A percentile compares a stretch with the other conserved stretches of the same genome.
Conservation (phyloP, 2,888 invertebrate species). For the Caenorhabditis japonica region DNA sequence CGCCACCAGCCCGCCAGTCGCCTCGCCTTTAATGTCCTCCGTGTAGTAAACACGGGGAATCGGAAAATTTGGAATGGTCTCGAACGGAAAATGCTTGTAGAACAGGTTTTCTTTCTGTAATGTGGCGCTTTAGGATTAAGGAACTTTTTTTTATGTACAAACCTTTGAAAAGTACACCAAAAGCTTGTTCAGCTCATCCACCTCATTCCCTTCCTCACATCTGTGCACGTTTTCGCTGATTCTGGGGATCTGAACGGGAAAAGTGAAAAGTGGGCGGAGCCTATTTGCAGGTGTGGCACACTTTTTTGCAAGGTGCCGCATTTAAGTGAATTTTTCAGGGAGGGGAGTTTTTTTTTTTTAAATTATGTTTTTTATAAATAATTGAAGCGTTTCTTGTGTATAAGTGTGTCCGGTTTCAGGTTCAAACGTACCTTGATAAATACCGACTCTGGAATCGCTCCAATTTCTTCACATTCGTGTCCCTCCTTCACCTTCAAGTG, state of each 20-base stretch:
- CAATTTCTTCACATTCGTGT: neutral
- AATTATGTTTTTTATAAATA: no score
- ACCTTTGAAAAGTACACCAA: constrained; percentile 23
- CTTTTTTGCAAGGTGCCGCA: no score
- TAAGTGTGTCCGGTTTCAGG: no score
- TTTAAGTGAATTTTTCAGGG: no score
- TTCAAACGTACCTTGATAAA: constrained; percentile 41
- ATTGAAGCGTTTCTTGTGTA: no score
- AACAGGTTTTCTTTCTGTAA: constrained; percentile 41
- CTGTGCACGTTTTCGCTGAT: constrained; percentile 28
- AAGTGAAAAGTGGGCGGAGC: neutral
- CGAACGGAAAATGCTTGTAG: constrained; percentile 24
- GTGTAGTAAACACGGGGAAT: constrained; percentile 25
- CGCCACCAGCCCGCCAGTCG: constrained; percentile 39
- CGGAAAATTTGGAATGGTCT: constrained; percentile 31
- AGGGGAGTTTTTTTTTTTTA: neutral
- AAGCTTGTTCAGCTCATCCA: neutral
- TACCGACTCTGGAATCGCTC: constrained; percentile 10
- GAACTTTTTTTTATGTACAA: neutral
- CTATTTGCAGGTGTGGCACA: neutral
- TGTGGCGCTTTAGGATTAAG: neutral
- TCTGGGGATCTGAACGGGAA: constrained; percentile 18
- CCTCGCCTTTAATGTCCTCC: constrained; percentile 25
- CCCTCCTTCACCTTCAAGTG: constrained; percentile 5
- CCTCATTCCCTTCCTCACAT: constrained; percentile 1